Base-by-base conservation (phyloP, 37 sponge, comb jelly and placozoan species). In the Spongilla lacustris region DNA sequence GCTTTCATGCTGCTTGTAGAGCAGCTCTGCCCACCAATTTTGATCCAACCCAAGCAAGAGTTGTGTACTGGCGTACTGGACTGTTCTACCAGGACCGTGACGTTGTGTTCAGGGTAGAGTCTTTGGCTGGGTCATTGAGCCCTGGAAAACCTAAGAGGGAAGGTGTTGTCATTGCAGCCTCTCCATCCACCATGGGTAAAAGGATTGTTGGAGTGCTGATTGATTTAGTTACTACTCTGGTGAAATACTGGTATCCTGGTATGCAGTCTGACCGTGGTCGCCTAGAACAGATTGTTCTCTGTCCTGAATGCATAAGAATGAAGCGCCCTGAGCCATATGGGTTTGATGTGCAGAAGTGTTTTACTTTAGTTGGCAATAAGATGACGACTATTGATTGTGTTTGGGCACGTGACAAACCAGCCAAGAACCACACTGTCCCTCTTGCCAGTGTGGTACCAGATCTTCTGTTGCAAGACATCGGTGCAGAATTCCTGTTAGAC, bases 211-310 rank as follows among this genome's bases (percentile, higher is more conserved):
- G 95, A 0, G 91, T 82, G 48, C 68, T 97, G 5, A 83, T 92
- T 8, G 97, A 97, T 73, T n/a, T 90, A 12, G 83, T 94, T 30
- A 68, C 78, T 17, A 37, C 86, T 2, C 93, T 97, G 67, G 71
- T 90, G 13, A 66, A 77, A 11, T 90, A 92, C 12, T 97, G 97
- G 97, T 97, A 93, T 77, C 95, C 97, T 3, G 97, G 97, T 6
- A 71, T 92, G 17, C 58, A 58, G 21, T 17, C 58, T 58, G 34
- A 46, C 0, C 19, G 14, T 1, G 58, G 58, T 14, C 21, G 14
- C 19, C 19, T 58, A 14, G 58, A 0, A 17, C 93, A 93, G 81
- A 77, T 46, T 74, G 83, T 89, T 19, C 86, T 88, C 14, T 96
- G 96, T 75, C 48, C 49, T 35, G 91, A 90, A 78, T 96, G 96